A percentile compares a stretch with the other conserved stretches of the same genome.
phyloP scores from a whole-genome alignment of 2,113 vertebrate genomes.

The Saccopteryx bilineata region DNA sequence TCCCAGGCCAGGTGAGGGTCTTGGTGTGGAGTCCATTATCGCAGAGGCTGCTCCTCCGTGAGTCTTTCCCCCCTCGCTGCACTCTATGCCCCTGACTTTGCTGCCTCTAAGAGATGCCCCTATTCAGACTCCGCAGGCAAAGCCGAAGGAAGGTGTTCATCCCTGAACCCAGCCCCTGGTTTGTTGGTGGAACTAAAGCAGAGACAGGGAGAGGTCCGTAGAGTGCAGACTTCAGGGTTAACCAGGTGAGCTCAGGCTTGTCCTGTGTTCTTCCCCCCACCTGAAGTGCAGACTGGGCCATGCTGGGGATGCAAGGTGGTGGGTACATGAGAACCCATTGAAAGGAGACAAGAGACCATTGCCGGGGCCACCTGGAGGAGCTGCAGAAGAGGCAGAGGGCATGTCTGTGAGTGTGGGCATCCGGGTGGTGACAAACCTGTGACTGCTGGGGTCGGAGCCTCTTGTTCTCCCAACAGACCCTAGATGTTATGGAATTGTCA shows the following conservation, averaged over 20 bases:
- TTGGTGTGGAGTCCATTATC: neutral
- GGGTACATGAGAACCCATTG: neutral
- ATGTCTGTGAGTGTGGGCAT: accelerated
- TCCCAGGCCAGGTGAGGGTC: neutral
- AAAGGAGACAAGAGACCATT: accelerated
- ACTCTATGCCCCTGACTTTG: neutral
- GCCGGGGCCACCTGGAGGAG: accelerated
- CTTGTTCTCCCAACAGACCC: accelerated
- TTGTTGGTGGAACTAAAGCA: neutral
- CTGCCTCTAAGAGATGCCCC: accelerated
- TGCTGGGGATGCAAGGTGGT: neutral
- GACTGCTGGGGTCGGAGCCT: accelerated
- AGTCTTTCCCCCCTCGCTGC: neutral
- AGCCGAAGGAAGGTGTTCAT: neutral
- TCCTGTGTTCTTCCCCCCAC: neutral
- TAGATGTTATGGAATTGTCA: accelerated
- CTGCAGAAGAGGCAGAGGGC: neutral
- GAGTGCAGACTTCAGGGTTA: neutral
- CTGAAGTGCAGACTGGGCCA: neutral
- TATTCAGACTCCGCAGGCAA: neutral
- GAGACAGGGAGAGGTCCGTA: accelerated
- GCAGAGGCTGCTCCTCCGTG: accelerated
- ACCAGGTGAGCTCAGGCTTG: accelerated
- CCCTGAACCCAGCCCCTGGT: neutral
- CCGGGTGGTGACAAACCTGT: accelerated